phyloP scores from a whole-genome alignment of 2,113 vertebrate genomes.

The Girardinichthys multiradiatus region DNA sequence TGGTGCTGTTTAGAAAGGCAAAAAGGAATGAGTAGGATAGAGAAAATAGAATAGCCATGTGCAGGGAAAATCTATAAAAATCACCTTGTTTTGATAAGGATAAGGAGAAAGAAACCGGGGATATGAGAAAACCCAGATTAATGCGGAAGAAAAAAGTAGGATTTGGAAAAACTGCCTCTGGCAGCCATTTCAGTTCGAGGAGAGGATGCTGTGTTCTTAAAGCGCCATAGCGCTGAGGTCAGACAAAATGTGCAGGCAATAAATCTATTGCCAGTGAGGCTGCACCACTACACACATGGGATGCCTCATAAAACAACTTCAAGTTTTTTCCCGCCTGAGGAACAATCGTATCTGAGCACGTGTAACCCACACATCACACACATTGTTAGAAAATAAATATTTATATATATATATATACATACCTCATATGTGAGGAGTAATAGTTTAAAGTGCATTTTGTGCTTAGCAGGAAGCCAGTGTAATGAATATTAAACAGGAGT shows the following conservation, averaged over 20 bases:
- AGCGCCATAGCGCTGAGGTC: constrained; percentile 40
- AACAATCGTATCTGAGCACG: constrained; percentile 8
- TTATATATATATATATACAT: too few relatives aligned
- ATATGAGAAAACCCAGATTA: constrained; percentile 55
- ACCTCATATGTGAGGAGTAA: too few relatives aligned
- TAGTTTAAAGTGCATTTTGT: too few relatives aligned
- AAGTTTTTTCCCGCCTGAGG: constrained; percentile 11
- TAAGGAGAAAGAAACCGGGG: constrained; percentile 23
- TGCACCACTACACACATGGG: constrained; percentile 5
- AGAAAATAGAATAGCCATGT: not conserved
- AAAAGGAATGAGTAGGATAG: not conserved
- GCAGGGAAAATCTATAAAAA: constrained; percentile 18
- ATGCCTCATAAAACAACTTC: constrained; percentile 30
- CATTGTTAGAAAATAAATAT: too few relatives aligned
- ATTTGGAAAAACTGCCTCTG: constrained; percentile 34
- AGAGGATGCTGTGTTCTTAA: constrained; percentile 31
- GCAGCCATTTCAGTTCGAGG: constrained; percentile 46
- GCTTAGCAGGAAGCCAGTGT: too few relatives aligned
- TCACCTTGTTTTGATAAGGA: constrained; percentile 16
- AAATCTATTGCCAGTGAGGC: constrained; percentile 45
- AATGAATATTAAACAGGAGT: too few relatives aligned
- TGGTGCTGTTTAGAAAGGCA: not conserved
- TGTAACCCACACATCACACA: not conserved
- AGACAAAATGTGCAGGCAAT: constrained; percentile 57
- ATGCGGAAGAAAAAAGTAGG: constrained; percentile 34